Conservation (phyloP, 2,888 invertebrate species). For the Caenorhabditis sp. region DNA sequence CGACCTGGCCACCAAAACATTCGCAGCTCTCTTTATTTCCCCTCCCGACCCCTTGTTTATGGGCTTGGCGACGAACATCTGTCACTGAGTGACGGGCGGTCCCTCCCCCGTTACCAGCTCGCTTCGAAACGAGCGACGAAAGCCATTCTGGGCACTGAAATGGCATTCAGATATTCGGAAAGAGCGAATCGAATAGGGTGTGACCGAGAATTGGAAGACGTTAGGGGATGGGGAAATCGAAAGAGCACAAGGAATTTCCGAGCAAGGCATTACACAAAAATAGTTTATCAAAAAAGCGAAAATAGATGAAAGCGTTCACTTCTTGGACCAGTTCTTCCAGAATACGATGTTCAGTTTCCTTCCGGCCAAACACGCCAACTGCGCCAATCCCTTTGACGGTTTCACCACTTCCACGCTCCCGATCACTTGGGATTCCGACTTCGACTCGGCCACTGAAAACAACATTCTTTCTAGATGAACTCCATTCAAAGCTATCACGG, state of each 20-base stretch:
- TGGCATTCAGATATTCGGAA: conserved; percentile 4
- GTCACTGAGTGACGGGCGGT: conserved; percentile 38
- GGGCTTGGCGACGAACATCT: conserved; percentile 49
- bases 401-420: neutral
- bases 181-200: conserved; percentile 8
- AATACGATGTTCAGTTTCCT: conserved; percentile 24
- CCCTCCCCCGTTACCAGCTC: conserved; percentile 36
- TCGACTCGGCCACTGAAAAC: too few relatives aligned
- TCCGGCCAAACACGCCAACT: conserved; percentile 35
- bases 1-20: conserved; percentile 32
- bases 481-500: too few relatives aligned
- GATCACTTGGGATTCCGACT: neutral
- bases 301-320: neutral
- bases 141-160: conserved; percentile 33
- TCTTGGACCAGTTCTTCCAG: conserved; percentile 44
- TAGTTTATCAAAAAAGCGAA: neutral
- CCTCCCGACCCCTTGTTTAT: conserved; percentile 31
- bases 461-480: too few relatives aligned
- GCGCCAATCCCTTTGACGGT: conserved; percentile 10
- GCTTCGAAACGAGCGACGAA: conserved; percentile 27
- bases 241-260: too few relatives aligned
- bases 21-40: neutral
- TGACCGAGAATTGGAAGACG: neutral
- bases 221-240: neutral
- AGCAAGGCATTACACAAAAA: conserved; percentile 4